Evolutionary conservation across 2,888 invertebrate species (phyloP).

Genomic region (Leuctra nigra): DNA sequence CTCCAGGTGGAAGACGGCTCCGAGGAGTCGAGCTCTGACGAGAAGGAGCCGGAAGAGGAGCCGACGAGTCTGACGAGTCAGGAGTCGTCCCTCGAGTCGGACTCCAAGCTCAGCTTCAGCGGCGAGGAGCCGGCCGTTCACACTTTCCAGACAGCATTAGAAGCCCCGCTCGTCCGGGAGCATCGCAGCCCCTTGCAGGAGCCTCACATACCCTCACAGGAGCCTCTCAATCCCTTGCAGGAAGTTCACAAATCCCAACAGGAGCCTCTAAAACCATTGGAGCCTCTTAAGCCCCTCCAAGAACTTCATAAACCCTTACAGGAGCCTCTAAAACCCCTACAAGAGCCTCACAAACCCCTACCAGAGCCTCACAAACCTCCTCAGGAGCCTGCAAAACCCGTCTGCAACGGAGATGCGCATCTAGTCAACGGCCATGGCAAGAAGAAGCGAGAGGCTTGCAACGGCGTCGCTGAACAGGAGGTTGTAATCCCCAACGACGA

Average conservation of each 20-base stretch:
- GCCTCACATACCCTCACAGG: no score
- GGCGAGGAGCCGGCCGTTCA: neutral
- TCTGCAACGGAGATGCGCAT: constrained; percentile 28
- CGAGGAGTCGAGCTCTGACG: constrained; percentile 28
- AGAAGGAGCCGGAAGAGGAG: constrained; percentile 24
- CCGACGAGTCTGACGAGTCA: constrained; percentile 23
- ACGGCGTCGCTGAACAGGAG: constrained; percentile 36
- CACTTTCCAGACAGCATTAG: no score
- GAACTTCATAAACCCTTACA: neutral
- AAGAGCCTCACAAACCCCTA: neutral
- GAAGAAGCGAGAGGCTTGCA: constrained; percentile 33
- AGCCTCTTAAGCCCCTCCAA: constrained; percentile 1
- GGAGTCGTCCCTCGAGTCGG: constrained; percentile 24
- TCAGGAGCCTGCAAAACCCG: neutral
- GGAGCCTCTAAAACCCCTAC: neutral
- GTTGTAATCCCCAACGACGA: constrained; percentile 36
- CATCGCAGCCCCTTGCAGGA: no score
- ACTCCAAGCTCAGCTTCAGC: constrained; percentile 19
- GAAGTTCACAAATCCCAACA: no score
- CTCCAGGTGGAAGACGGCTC: constrained; percentile 27
- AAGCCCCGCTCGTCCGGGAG: no score
- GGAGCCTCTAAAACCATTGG: constrained; percentile 23
- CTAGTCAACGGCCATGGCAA: constrained; percentile 34
- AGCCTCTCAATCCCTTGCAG: no score
- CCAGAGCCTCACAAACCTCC: no score